phyloP scores from a whole-genome alignment of 64 coral and sea anemone species.

The Actinia tenebrosa region DNA sequence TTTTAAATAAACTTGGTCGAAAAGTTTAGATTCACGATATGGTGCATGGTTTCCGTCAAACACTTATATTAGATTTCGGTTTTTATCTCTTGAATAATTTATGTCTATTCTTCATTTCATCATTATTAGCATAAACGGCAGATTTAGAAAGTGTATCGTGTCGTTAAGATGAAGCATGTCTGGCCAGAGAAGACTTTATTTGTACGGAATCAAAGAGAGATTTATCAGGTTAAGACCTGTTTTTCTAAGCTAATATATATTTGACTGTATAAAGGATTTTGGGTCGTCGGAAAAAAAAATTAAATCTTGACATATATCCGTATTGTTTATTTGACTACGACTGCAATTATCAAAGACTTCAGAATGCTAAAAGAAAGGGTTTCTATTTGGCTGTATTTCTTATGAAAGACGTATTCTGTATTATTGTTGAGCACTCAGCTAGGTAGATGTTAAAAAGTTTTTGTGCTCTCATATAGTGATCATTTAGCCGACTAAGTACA shows the following conservation, averaged over 20 bases:
- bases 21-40: background rate
- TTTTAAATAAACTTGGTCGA: too few species aligned
- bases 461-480: background rate
- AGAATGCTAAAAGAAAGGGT: background rate
- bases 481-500: too few species aligned
- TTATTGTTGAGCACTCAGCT: too few species aligned
- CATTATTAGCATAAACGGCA: background rate
- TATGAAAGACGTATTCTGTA: too few species aligned
- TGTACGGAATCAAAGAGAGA: too few species aligned
- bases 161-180: constrained; percentile 62
- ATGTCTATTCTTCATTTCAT: background rate
- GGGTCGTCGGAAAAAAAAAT: background rate
- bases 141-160: constrained; percentile 46
- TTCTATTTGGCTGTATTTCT: too few species aligned
- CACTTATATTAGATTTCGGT: constrained; percentile 43
- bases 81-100: constrained; percentile 71
- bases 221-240: background rate
- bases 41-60: background rate
- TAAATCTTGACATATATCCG: background rate
- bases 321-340: background rate
- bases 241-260: background rate
- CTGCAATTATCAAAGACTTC: background rate
- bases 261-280: too few species aligned
- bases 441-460: background rate
- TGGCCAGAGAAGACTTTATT: background rate